Evolutionary conservation across 2,113 vertebrate genomes (phyloP), one percentile per base, ranked within the genome.

Genomic region (Symphodus melops): DNA sequence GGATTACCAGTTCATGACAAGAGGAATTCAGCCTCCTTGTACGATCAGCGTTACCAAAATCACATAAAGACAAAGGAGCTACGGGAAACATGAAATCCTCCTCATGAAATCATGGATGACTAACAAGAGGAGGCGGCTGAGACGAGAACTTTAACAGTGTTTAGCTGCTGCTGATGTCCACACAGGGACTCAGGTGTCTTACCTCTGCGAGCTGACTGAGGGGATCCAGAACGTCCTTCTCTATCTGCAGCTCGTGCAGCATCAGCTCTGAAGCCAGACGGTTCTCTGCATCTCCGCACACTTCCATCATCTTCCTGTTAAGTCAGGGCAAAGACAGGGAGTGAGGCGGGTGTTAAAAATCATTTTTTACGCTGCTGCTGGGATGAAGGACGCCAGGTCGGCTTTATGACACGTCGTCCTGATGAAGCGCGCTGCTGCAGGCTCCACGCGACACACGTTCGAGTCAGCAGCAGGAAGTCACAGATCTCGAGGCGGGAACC

Each of bases 211-310:
- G 91, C 39, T 94, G 86, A 49, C 87, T 97, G 49, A 99, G 92
- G 0, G 98, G 98, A 59, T 99, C 98, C 74, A 97, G 73, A n/a
- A 99, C 92, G 12, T 99, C 97, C 66, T 94, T 98, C 85, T 99
- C 98, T 0, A 99, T 93, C 83, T 98, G 96, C 17, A 97, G 89
- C 86, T 99, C 98, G 0, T 98, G 96, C 61, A 95, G 96, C 75
- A 97, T 97, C 54, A 99, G 93, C 64, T 99, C 98, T 11, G 96
- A 93, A 0, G 98, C 97, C 90, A 99, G 94, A 39, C 95, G 95
- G 20, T 95, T 98, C 91, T 99, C 97, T 0, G 96, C 97, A 9
- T 99, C 98, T 0, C 97, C 96, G 36, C 98, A 99, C 0, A 97
- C 94, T 78, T 97, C 96, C 91, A 99, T 96, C 95, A 98, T 97